These are phyloP conservation scores for Sitta carolinensis DNA, from an alignment of 2,797 vertebrate genomes.

Conservation along the genomic window DNA sequence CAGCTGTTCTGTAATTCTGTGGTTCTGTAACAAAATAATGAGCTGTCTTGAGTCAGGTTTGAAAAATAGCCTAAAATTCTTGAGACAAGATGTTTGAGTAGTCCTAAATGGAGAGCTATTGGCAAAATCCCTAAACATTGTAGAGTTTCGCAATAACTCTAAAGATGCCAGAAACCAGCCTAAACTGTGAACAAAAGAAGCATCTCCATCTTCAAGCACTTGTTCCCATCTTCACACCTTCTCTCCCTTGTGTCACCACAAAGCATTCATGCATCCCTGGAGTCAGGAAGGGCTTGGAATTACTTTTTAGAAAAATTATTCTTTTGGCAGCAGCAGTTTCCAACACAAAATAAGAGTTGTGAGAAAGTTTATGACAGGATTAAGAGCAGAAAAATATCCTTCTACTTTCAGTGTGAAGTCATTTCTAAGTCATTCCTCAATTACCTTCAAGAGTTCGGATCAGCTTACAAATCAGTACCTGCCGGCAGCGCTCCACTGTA, in stretches of 20 bases:
- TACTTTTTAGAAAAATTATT: background rate
- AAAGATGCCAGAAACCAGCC: background rate
- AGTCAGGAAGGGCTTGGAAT: background rate
- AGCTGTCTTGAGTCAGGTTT: background rate
- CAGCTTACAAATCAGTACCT: slow-evolving; percentile 61
- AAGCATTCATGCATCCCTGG: background rate
- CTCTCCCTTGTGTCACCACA: background rate
- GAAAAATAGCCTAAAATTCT: background rate
- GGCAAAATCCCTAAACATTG: background rate
- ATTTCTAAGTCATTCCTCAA: slow-evolving; percentile 55
- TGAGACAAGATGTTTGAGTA: background rate
- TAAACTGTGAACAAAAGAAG: background rate
- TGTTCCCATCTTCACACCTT: background rate
- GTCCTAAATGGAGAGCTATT: background rate
- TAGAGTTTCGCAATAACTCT: background rate
- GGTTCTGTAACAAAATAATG: background rate
- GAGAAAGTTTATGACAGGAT: background rate
- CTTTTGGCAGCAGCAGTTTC: background rate
- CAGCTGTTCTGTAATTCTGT: background rate
- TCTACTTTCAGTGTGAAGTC: slow-evolving; percentile 27
- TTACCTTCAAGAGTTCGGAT: slow-evolving; percentile 31
- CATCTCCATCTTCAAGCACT: background rate
- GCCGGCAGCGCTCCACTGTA: slow-evolving; percentile 44
- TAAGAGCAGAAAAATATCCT: background rate
- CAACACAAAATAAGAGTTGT: background rate